Conservation (phyloP, 2,888 invertebrate genomes). For the Ischnus inquisitorius region DNA sequence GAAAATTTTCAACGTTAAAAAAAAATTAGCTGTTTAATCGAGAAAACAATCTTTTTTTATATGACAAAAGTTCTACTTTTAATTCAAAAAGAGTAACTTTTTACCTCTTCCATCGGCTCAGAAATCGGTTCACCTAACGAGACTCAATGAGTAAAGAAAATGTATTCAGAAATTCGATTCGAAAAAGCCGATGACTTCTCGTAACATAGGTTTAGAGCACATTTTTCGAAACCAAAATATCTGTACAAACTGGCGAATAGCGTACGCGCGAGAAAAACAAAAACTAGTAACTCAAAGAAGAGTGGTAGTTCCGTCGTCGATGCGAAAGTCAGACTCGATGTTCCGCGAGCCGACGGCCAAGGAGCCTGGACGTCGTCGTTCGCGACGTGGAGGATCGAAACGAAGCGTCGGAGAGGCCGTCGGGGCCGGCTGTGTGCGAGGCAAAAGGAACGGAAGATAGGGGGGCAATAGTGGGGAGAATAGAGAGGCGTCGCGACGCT, state of each 20-base stretch:
- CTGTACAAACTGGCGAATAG: background rate
- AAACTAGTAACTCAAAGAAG: background rate
- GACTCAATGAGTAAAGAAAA: no score
- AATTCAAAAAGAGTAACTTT: no score
- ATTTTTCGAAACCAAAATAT: no score
- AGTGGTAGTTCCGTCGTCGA: background rate
- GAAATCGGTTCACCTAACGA: no score
- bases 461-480: conserved; percentile 69
- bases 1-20: no score
- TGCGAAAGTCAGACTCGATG: background rate
- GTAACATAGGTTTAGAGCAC: no score
- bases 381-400: conserved; percentile 36
- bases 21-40: no score
- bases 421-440: conserved; percentile 31
- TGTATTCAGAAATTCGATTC: no score
- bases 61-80: no score
- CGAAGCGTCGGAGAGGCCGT: conserved; percentile 54
- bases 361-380: conserved; percentile 15
- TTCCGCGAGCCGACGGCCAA: background rate
- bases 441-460: conserved; percentile 56
- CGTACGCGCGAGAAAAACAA: background rate
- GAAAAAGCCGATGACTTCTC: no score
- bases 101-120: no score
- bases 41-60: no score
- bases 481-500: conserved; percentile 68